Percentiles rank a stretch among this genome's conserved stretches.
These are phyloP conservation scores for Hemiscyllium ocellatum DNA, from an alignment of 2,113 vertebrate genomes.

Conservation along the genomic window DNA sequence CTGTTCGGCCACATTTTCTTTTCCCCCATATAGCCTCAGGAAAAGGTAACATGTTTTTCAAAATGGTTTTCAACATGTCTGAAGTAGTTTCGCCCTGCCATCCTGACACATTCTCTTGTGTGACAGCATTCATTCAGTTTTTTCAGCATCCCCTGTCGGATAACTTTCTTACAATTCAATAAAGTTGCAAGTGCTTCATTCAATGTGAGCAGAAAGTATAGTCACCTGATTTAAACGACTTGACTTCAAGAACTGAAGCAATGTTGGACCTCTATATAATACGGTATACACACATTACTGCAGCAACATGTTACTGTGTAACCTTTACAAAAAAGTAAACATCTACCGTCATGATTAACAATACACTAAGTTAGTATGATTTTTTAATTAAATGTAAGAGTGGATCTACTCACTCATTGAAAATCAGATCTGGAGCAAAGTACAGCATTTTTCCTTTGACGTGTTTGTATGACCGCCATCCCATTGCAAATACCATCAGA, in stretches of 20 bases:
- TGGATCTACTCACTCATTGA: constrained; percentile 82
- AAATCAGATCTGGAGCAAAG: constrained; percentile 89
- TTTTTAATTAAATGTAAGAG: background rate
- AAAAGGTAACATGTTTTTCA: background rate
- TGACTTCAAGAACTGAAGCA: background rate
- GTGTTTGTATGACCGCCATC: constrained; percentile 92
- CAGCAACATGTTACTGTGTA: background rate
- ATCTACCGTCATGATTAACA: background rate
- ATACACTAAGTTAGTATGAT: background rate
- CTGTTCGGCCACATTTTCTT: background rate
- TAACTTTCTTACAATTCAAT: background rate
- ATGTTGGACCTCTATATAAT: background rate
- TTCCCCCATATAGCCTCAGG: background rate
- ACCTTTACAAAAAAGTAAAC: background rate
- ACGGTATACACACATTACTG: background rate
- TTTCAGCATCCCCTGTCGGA: background rate
- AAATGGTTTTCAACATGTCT: background rate
- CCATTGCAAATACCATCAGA: constrained; percentile 89
- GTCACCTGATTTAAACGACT: background rate
- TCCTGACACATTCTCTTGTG: background rate
- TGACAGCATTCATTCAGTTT: background rate
- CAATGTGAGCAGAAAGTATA: background rate
- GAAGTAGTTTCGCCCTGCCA: background rate
- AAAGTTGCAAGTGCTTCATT: background rate
- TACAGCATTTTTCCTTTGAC: constrained; percentile 86